These are phyloP conservation scores for Tympanuchus pallidicinctus DNA, from an alignment of 2,113 vertebrate genomes.

Conservation along the genomic window DNA sequence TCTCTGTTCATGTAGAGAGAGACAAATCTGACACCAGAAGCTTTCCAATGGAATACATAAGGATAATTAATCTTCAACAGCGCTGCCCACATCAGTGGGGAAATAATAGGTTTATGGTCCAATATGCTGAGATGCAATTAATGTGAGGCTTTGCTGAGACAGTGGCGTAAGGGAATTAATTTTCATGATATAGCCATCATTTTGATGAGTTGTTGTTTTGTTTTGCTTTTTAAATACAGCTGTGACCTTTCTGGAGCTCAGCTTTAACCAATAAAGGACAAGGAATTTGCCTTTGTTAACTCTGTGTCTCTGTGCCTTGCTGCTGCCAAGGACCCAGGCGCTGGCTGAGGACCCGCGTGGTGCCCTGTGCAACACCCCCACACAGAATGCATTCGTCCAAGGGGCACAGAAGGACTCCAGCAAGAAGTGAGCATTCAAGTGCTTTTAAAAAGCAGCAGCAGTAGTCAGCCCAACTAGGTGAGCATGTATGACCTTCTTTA, in stretches of 20 bases:
- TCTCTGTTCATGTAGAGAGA: not conserved
- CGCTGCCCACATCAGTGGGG: not conserved
- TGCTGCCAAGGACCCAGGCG: not conserved
- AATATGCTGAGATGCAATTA: not conserved
- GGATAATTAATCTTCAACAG: not conserved
- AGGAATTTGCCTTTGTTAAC: accelerated
- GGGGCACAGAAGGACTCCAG: not conserved
- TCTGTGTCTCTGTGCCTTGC: not conserved
- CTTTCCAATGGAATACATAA: not conserved
- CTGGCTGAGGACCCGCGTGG: not conserved
- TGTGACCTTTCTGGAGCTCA: not conserved
- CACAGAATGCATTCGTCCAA: accelerated
- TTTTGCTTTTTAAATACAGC: not conserved
- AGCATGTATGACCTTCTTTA: not conserved
- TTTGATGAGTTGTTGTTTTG: not conserved
- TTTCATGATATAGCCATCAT: not conserved
- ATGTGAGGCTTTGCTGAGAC: not conserved
- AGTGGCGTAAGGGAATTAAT: not conserved
- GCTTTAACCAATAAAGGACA: not conserved
- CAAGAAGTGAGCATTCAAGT: not conserved
- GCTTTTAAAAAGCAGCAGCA: not conserved
- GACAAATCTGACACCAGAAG: not conserved
- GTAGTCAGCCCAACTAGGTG: not conserved
- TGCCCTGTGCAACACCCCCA: not conserved
- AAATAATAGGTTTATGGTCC: not conserved